Evolutionary conservation across 2,888 invertebrate species (phyloP), one percentile per base, ranked within the genome.

Genomic region (Idaea biselata): DNA sequence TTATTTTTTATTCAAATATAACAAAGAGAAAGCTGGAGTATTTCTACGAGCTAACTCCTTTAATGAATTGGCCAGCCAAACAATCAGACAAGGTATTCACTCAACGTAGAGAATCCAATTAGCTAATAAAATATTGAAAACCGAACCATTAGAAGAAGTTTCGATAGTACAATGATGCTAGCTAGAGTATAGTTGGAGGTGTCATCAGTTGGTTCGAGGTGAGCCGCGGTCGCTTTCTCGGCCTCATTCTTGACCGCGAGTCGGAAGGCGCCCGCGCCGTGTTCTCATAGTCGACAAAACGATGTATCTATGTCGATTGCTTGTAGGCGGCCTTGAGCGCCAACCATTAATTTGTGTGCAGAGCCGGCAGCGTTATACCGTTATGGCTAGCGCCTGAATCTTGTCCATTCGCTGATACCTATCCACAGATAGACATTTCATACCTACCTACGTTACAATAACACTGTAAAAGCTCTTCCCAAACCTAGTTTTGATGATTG

Each of bases 301-400:
- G 84, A 90, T 90, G 89, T 90, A 89, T 91, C 88, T 89, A 89
- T 91, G 90, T 90, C 90, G 89, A 90, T 88, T 86, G 87, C 86
- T 88, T 85, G 88, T 86, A 89, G 90, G 89, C 89, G 91, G 91
- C 91, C 91, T 91, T 91, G 91, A 91, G 84, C 88, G 81, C 80
- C 84, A 82, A 83, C 85, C 85, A 89, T 89, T 89, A 90, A 91
- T 91, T 90, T 89, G 91, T 89, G 90, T 90, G 89, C 89, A 84
- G 78, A 88, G 84, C 87, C 83, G 85, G 79, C 86, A 75, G 80
- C 83, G 80, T 73, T 73, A 77, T 91, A 86, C 91, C 91, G 91
- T 91, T 91, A 91, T 75, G 74, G 80, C 78, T 78, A 82, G 82
- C 81, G 86, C 79, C 84, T 85, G 87, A 88, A 88, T 87, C 84